Base-by-base conservation (phyloP, 23 tunicate species). In the Styela plicata region DNA sequence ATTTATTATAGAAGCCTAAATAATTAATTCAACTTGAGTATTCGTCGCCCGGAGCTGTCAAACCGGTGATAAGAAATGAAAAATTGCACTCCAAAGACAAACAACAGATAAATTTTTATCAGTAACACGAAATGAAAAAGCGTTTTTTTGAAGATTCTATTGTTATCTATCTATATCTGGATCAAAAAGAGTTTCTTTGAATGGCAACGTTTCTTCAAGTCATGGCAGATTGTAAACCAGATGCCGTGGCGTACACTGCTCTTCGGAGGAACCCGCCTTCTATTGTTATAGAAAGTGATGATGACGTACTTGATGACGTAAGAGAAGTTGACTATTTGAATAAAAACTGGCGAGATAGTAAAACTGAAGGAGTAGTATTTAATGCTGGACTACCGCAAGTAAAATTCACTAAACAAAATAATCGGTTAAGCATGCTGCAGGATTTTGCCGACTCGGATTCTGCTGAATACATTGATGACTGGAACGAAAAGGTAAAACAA, bases 361-460 rank as follows among this genome's bases (percentile, higher is more conserved):
- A 24, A 7, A 44, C 57, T 44, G 57, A 44, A 44, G 57, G 57
- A 44, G 57, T 44, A 44, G 7, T 44, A 13, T 44, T 44, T 13
- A 7, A 44, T 13, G 57, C 57, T 44, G 57, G 10, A 44, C 13
- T 13, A 44, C 57, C 31, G 31, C 70, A 66, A 66, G 70, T 27
- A 66, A 27, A 10, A 66, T 24, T 27, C 29, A 66, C 29, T 66
- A 66, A 27, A 24, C 17, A 17, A 66, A 66, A 17, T 7, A 66
- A 66, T 66, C 10, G 31, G 7, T 7, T 3, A 17, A 24, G 30
- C 30, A 66, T 24, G 29, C n/a, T n/a, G n/a, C 31, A 24, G 70
- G 70, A 66, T 24, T 66, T 66, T 10, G 70, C 29, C 70, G 70
- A 66, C 31, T 66, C 70, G 18, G 70, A 66, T 66, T 66, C 70